Conservation (phyloP, 2,888 invertebrate species). For the Rhyacophila evoluta region DNA sequence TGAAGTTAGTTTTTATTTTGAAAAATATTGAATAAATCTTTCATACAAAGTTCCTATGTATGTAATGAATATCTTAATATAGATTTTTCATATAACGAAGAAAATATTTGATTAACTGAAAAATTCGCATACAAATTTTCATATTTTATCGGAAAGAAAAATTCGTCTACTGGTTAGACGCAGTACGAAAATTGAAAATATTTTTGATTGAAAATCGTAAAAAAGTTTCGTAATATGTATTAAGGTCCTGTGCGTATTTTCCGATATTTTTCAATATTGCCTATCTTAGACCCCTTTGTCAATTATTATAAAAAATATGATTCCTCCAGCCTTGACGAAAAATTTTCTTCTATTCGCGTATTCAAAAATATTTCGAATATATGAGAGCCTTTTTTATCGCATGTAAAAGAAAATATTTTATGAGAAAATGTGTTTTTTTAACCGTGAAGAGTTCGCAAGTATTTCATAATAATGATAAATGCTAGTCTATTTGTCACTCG, state of each 20-base stretch:
- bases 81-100: too few relatives aligned
- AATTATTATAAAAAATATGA: background rate
- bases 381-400: background rate
- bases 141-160: background rate
- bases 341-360: background rate
- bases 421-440: background rate
- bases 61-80: too few relatives aligned
- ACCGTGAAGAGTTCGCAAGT: background rate
- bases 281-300: background rate
- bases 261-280: background rate
- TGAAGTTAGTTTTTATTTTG: too few relatives aligned
- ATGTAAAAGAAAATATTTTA: background rate
- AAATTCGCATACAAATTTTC: background rate
- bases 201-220: constrained; percentile 1
- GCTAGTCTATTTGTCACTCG: too few relatives aligned
- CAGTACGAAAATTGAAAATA: background rate
- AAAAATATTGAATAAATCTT: too few relatives aligned
- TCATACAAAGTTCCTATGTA: too few relatives aligned
- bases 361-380: background rate
- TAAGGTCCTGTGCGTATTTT: background rate
- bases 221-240: background rate
- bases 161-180: background rate
- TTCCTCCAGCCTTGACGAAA: background rate
- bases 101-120: too few relatives aligned
- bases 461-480: too few relatives aligned